These are phyloP conservation scores for Cremastinae sp. DNA, from an alignment of 2,888 invertebrate species.

Conservation along the genomic window DNA sequence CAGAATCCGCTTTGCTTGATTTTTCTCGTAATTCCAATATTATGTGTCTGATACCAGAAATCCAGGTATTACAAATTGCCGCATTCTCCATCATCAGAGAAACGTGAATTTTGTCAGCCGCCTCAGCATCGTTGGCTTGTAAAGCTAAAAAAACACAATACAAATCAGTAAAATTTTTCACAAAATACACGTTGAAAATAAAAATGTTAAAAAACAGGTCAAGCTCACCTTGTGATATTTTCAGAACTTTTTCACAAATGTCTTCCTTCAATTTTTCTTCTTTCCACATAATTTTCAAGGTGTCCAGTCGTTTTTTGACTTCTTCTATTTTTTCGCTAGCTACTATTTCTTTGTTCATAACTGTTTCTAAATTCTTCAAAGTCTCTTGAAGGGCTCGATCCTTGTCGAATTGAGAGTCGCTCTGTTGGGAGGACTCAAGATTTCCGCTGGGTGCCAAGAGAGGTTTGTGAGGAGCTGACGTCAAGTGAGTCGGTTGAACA, in stretches of 20 bases:
- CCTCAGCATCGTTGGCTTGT: slow-evolving; percentile 80
- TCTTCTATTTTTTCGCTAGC: slow-evolving; percentile 77
- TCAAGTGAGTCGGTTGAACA: slow-evolving; percentile 55
- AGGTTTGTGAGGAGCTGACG: slow-evolving; percentile 71
- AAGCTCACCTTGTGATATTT: slow-evolving; percentile 82
- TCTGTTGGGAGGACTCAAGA: slow-evolving; percentile 14
- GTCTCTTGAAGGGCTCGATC: slow-evolving; percentile 66
- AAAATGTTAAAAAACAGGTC: no score
- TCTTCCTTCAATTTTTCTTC: slow-evolving; percentile 82
- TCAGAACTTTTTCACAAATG: slow-evolving; percentile 81
- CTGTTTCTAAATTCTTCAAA: slow-evolving; percentile 67
- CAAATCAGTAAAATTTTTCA: neutral
- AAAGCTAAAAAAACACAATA: slow-evolving; percentile 81
- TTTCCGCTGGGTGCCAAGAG: slow-evolving; percentile 61
- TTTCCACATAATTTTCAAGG: slow-evolving; percentile 84
- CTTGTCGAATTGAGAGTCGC: slow-evolving; percentile 63
- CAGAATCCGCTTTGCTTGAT: slow-evolving; percentile 10
- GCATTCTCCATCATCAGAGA: slow-evolving; percentile 84
- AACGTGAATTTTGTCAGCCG: slow-evolving; percentile 84
- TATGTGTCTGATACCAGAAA: slow-evolving; percentile 84
- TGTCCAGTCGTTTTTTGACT: slow-evolving; percentile 82
- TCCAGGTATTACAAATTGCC: slow-evolving; percentile 83
- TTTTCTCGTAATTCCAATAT: slow-evolving; percentile 78
- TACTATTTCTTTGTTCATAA: slow-evolving; percentile 65
- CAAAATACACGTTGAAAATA: no score